phyloP scores from a whole-genome alignment of 2,888 invertebrate genomes.

The Diarsia brunnea region DNA sequence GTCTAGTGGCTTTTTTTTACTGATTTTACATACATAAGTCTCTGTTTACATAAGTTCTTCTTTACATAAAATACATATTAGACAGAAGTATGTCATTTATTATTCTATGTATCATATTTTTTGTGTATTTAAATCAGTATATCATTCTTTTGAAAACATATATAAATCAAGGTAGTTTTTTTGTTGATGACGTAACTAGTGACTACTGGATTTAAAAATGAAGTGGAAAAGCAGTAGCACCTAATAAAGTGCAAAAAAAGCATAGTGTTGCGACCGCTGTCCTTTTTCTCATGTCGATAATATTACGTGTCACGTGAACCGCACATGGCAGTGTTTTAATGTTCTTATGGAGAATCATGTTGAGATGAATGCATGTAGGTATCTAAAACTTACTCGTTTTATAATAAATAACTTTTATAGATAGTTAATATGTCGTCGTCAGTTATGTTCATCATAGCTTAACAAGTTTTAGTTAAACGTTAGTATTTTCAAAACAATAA shows the following conservation, averaged over 20 bases:
- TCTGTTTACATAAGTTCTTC: conserved; percentile 30
- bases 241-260: background rate
- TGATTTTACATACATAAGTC: conserved; percentile 12
- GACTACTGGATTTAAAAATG: conserved; percentile 16
- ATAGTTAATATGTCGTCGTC: background rate
- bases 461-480: background rate
- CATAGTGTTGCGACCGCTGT: background rate
- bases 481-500: background rate
- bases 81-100: conserved; percentile 28
- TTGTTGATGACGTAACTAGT: conserved; percentile 6
- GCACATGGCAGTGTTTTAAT: background rate
- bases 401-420: background rate
- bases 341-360: background rate
- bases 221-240: background rate
- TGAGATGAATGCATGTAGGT: background rate
- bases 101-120: conserved; percentile 20
- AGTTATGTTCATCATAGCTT: background rate
- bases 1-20: conserved; percentile 49
- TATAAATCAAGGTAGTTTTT: conserved; percentile 2
- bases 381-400: background rate
- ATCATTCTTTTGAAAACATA: conserved; percentile 2
- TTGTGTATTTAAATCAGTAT: conserved; percentile 20
- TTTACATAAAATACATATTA: conserved; percentile 53
- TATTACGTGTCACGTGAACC: background rate
- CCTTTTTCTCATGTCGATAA: background rate